phyloP scores from a whole-genome alignment of 2,797 vertebrate genomes.

The Amblyraja radiata region DNA sequence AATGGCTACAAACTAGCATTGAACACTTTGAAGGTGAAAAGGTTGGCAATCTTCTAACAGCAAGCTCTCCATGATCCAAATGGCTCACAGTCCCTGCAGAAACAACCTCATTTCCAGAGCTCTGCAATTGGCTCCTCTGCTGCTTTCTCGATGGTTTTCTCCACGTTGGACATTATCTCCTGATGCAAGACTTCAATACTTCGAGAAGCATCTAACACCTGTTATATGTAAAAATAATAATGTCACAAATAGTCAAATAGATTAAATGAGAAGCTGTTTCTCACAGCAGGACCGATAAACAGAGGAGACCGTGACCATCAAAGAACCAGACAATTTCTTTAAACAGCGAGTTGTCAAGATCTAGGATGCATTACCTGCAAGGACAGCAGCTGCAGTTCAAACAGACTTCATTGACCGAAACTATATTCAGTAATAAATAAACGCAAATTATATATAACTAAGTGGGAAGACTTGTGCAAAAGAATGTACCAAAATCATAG shows the following conservation, averaged over 20 bases:
- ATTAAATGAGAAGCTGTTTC: neutral
- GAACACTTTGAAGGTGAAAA: neutral
- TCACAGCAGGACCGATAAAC: neutral
- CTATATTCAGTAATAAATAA: too few relatives aligned
- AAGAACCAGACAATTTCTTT: neutral
- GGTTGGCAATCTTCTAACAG: too few relatives aligned
- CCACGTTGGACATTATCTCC: conserved; percentile 60
- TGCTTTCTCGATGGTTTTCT: conserved; percentile 54
- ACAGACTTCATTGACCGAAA: too few relatives aligned
- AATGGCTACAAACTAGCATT: neutral
- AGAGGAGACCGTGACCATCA: neutral
- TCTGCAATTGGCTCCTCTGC: conserved; percentile 60
- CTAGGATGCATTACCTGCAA: neutral
- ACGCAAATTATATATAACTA: too few relatives aligned
- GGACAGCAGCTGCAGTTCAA: too few relatives aligned
- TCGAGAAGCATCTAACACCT: conserved; percentile 72
- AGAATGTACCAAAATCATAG: too few relatives aligned
- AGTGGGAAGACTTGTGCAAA: too few relatives aligned
- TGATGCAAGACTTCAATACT: conserved; percentile 71
- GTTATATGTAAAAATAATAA: neutral
- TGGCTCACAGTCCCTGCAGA: neutral
- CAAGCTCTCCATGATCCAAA: neutral
- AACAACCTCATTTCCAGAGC: conserved; percentile 67
- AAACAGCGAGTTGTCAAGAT: neutral
- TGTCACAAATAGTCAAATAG: too few relatives aligned